Base-by-base conservation (phyloP, 2,797 vertebrate genomes). In the Aldrovandia affinis region DNA sequence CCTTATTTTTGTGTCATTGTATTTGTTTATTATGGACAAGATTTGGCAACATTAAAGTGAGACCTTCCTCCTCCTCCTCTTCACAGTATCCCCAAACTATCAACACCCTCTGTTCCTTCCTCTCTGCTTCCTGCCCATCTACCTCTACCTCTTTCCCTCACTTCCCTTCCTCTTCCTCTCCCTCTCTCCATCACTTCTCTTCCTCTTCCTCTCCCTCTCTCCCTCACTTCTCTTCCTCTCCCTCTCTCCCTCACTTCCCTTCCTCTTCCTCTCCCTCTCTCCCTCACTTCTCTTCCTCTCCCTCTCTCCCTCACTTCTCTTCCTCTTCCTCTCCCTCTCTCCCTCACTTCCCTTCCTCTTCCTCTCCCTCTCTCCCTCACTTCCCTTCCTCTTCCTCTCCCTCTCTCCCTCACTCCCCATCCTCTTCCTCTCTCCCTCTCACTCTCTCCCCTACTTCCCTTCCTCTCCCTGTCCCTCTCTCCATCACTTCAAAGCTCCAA, bases 401-500 rank as follows among this genome's bases (percentile, higher is more conserved):
- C 57, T 88, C 87, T 85, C 88, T 81, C 87, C 87, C 85, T 89
- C 83, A 84, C 85, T 87, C 5, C 59, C 59, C 85, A 70, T 20
- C 89, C 50, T 54, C 10, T 47, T 47, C 3, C 39, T n/a, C 2
- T 47, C 91, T 92, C 91, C 88, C 87, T 89, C 86, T 86, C 78
- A 65, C 57, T 88, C 87, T 85, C 88, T 81, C 87, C 87, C 85
- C 88, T 83, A 84, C 85, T 87, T 18, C 59, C 59, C 85, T 73
- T 20, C 89, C 50, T 54, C 10, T 47, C 20, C 3, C 39, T n/a
- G 8, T 47, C 91, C 92, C 91, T 90, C 93, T 89, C 90, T 93
- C 92, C 93, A 92, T 93, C 91, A 90, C 86, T 90, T 93, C 91
- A 92, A 94, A 92, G 91, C 91, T 92, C 90, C 88, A 88, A 93